phyloP scores from a whole-genome alignment of 2,888 invertebrate species.

The Ceriagrion tenellum region DNA sequence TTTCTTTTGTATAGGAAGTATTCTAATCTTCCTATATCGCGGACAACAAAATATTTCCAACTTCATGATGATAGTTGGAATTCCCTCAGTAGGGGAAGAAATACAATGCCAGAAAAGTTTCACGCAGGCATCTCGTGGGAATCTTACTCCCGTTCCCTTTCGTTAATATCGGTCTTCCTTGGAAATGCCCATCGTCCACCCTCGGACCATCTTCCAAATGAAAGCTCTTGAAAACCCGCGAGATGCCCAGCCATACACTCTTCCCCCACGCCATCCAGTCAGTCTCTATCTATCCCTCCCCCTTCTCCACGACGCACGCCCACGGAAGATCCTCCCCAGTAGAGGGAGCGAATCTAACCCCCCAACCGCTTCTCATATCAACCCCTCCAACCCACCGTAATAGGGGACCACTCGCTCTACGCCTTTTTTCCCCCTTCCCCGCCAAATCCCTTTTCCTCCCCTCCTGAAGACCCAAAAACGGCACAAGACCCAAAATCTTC shows the following conservation, averaged over 20 bases:
- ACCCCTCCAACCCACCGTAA: neutral
- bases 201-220: neutral
- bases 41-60: too few relatives aligned
- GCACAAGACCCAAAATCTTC: neutral
- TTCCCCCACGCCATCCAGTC: too few relatives aligned
- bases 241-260: neutral
- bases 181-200: neutral
- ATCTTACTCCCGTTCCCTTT: neutral
- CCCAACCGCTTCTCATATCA: neutral
- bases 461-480: neutral
- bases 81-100: neutral
- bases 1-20: too few relatives aligned
- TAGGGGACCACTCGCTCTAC: neutral
- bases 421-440: neutral
- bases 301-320: too few relatives aligned
- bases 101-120: neutral
- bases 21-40: too few relatives aligned
- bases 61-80: too few relatives aligned
- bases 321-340: too few relatives aligned
- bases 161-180: neutral
- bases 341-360: neutral
- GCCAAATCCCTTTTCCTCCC: neutral
- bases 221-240: neutral
- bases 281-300: too few relatives aligned
- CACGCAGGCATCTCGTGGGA: neutral